phyloP scores from a whole-genome alignment of 2,888 invertebrate species.

The Tuta absoluta region DNA sequence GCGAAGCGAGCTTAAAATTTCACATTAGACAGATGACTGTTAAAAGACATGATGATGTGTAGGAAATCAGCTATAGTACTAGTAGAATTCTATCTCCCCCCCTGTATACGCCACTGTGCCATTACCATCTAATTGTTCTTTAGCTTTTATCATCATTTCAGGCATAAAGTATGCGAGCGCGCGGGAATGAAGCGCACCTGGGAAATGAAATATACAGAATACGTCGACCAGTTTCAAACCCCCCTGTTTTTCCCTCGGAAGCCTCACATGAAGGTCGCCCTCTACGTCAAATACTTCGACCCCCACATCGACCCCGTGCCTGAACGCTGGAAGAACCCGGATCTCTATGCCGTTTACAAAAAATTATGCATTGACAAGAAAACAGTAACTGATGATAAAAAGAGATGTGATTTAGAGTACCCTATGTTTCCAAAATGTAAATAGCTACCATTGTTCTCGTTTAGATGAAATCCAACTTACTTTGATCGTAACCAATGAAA shows the following conservation, averaged over 20 bases:
- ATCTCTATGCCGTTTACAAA: not conserved
- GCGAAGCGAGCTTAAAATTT: no score
- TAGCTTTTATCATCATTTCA: conserved; percentile 45
- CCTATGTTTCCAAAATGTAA: not conserved
- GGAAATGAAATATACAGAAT: conserved; percentile 77
- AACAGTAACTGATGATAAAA: not conserved
- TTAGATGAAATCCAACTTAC: no score
- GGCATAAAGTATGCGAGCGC: conserved; percentile 72
- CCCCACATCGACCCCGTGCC: conserved; percentile 37
- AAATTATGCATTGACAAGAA: not conserved
- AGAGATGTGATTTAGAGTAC: no score
- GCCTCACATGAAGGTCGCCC: conserved; percentile 68
- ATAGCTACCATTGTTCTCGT: no score
- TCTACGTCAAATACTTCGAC: conserved; percentile 63
- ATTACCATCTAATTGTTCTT: no score
- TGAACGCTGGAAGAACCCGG: conserved; percentile 47
- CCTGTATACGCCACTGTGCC: no score
- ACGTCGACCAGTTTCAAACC: conserved; percentile 67
- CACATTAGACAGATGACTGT: no score
- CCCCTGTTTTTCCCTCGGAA: conserved; percentile 75
- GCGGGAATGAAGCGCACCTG: conserved; percentile 73
- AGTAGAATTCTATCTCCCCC: no score
- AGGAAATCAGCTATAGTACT: no score
- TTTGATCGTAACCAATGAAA: no score
- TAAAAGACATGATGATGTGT: no score